These are phyloP conservation scores for Chroicocephalus ridibundus DNA, from an alignment of 2,113 vertebrate genomes.

Conservation along the genomic window DNA sequence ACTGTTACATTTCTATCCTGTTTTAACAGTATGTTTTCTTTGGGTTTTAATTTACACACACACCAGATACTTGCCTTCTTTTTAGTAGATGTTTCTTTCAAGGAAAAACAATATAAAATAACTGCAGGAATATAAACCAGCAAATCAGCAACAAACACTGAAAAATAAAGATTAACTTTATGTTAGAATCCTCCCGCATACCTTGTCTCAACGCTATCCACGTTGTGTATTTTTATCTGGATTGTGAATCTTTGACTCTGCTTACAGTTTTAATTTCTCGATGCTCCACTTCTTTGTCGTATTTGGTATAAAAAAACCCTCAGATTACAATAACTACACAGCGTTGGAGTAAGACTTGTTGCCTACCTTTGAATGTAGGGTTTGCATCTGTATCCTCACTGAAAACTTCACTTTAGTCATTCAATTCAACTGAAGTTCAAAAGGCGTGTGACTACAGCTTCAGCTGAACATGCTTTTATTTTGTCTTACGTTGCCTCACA, in stretches of 20 bases:
- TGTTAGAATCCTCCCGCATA: neutral
- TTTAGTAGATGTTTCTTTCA: conserved; percentile 83
- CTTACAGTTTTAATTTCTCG: neutral
- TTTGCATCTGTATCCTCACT: neutral
- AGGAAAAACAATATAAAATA: conserved; percentile 85
- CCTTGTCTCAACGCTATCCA: neutral
- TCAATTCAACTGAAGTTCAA: neutral
- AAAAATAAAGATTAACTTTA: conserved; percentile 47
- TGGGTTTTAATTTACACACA: neutral
- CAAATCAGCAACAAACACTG: conserved; percentile 91
- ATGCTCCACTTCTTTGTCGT: neutral
- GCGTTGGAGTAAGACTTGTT: neutral
- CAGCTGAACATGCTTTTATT: neutral
- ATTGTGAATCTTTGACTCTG: neutral
- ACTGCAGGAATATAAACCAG: conserved; percentile 93
- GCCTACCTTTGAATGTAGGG: neutral
- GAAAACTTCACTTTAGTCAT: neutral
- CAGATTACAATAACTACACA: neutral
- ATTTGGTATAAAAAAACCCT: neutral
- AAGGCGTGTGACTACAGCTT: neutral
- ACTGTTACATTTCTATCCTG: neutral
- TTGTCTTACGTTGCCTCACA: neutral
- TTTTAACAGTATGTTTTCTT: neutral
- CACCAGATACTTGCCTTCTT: conserved; percentile 81
- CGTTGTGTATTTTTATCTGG: neutral